phyloP scores from a whole-genome alignment of 2,797 vertebrate genomes.

The Artibeus jamaicensis region DNA sequence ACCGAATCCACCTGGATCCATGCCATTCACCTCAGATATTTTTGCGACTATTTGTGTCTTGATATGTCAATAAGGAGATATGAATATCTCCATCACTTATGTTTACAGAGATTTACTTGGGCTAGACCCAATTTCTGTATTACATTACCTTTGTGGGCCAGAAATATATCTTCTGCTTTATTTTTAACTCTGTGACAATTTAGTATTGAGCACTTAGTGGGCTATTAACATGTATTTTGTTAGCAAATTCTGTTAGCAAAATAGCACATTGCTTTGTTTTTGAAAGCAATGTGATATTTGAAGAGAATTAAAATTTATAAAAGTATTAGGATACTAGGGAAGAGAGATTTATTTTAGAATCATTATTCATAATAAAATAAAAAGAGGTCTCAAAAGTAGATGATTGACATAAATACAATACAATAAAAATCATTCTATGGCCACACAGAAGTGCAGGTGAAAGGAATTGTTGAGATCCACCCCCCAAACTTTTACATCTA shows the following conservation, averaged over 20 bases:
- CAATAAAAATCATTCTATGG: not conserved
- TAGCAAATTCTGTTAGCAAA: too few species aligned
- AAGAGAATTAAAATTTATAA: constrained; percentile 12
- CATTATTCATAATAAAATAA: constrained; percentile 24
- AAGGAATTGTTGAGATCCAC: not conserved
- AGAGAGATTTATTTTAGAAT: not conserved
- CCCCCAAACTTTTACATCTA: not conserved
- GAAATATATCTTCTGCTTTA: not conserved
- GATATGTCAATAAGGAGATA: not conserved
- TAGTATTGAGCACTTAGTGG: not conserved
- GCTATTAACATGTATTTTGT: not conserved
- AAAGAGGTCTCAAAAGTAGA: not conserved
- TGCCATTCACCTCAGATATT: not conserved
- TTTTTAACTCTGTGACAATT: not conserved
- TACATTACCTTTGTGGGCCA: not conserved
- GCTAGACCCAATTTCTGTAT: not conserved
- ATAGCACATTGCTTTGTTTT: too few species aligned
- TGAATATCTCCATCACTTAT: not conserved
- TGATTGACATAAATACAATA: not conserved
- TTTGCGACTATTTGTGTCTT: not conserved
- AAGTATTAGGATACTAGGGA: not conserved
- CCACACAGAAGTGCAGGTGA: not conserved
- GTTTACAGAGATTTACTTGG: not conserved
- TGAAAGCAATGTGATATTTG: not conserved
- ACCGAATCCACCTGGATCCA: not conserved